Percentiles rank a stretch among this genome's conserved stretches.
Evolutionary conservation across 92 coral and sea anemone genomes (phyloP).

Genomic region (Bergia sp.): DNA sequence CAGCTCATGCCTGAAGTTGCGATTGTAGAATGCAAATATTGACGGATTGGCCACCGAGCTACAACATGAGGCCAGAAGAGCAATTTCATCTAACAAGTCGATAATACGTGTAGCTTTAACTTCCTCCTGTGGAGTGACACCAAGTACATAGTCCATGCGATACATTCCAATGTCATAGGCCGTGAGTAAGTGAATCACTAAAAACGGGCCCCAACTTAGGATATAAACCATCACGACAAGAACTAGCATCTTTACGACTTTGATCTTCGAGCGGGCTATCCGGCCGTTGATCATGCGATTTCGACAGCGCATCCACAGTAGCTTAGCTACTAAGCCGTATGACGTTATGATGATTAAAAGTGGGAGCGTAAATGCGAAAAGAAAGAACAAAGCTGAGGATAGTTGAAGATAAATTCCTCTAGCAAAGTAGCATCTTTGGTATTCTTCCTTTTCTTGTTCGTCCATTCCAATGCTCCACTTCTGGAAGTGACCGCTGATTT

Average conservation of each 20-base stretch:
- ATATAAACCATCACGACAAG: slow-evolving; percentile 48
- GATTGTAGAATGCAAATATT: slow-evolving; percentile 53
- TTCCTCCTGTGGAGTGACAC: background rate
- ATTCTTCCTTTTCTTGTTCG: slow-evolving; percentile 1
- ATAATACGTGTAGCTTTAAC: background rate
- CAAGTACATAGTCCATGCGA: background rate
- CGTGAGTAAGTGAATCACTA: slow-evolving; percentile 18
- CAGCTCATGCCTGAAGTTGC: slow-evolving; percentile 48
- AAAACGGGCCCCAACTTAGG: slow-evolving; percentile 66
- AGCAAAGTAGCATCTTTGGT: slow-evolving; percentile 15
- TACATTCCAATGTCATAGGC: slow-evolving; percentile 24
- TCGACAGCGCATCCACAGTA: slow-evolving; percentile 53
- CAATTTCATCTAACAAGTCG: background rate
- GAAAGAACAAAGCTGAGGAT: slow-evolving; percentile 45
- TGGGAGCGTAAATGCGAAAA: slow-evolving; percentile 60
- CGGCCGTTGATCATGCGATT: slow-evolving; percentile 48
- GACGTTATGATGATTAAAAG: slow-evolving; percentile 40
- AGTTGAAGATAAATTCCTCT: slow-evolving; percentile 32
- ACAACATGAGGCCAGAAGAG: slow-evolving; percentile 39
- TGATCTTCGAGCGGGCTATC: slow-evolving; percentile 57
- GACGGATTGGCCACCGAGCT: slow-evolving; percentile 59
- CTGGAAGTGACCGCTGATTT: background rate
- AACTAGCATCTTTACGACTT: slow-evolving; percentile 63
- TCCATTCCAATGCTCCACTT: slow-evolving; percentile 8
- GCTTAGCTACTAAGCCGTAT: slow-evolving; percentile 45